Evolutionary conservation across 2,888 invertebrate species (phyloP), one percentile per base, ranked within the genome.

Genomic region (Noctua janthe): DNA sequence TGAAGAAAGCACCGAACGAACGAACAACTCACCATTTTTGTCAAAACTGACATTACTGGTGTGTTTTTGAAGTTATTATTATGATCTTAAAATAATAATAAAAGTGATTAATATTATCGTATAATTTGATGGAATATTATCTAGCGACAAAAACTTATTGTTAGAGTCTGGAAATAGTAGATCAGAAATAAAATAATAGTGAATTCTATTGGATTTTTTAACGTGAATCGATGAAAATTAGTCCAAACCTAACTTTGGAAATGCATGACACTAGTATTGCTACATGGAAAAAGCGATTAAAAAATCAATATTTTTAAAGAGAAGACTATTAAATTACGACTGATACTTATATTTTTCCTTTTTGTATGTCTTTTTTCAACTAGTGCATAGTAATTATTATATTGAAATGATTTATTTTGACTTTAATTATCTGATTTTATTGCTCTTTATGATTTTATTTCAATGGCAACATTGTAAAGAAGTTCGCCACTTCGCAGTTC

Each of bases 1-100:
- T 93, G 93, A 94, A 93, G 92, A 94, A 93, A 91, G 94, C 94
- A 93, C 92, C 92, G 87, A 93, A 85, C 88, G 85, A 85, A 83
- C 84, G 83, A 89, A 64, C 83, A 81, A 73, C 87, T 81, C 89
- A 90, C 88, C 89, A 86, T 89, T 87, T 89, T 89, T 85, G 87
- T 83, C 87, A 83, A 86, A 82, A 74, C 51, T 89, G 87, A 90
- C 87, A 86, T 73, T 71, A 70, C 17, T 2, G 13, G 13, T 59
- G 43, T 49, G 75, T 85, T 80, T 72, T 54, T n/a, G 56, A 78
- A 73, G 76, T 10, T n/a, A 20, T 20, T 66, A 54, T 0, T 11
- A 3, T 4, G 35, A 0, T 39, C 0, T 0, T 39, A 1, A 51
- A 23, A 20, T 51, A 17, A 69, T 2, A 2, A 0, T 7, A 11